Evolutionary conservation across 1,140 invertebrate genomes (phyloP).

Genomic region (Theocolax elegans): DNA sequence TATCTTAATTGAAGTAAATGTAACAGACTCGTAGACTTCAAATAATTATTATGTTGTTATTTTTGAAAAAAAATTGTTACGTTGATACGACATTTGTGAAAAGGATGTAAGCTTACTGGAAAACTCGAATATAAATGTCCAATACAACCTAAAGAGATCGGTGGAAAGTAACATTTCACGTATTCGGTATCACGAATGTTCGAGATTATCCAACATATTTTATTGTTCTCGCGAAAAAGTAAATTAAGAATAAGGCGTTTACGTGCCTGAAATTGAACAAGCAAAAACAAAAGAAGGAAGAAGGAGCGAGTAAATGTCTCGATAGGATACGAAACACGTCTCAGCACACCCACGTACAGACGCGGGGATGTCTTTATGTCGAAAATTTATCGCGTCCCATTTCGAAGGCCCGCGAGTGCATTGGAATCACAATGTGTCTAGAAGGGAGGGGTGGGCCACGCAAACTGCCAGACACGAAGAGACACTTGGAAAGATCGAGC

Average conservation of each 20-base stretch:
- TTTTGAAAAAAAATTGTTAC: too few relatives aligned
- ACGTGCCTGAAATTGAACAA: conserved; percentile 3
- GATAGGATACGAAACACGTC: too few relatives aligned
- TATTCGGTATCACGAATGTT: too few relatives aligned
- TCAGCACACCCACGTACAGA: neutral
- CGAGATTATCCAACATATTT: neutral
- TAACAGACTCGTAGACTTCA: too few relatives aligned
- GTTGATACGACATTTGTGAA: too few relatives aligned
- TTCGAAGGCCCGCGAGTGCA: neutral
- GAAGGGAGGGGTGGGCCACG: too few relatives aligned
- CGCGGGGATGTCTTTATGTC: conserved; percentile 27
- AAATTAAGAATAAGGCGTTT: neutral
- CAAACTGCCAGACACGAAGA: neutral
- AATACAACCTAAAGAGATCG: too few relatives aligned
- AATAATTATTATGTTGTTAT: too few relatives aligned
- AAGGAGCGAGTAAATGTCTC: neutral
- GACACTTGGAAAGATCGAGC: neutral
- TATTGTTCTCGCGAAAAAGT: neutral
- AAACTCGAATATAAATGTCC: too few relatives aligned
- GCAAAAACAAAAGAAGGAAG: neutral
- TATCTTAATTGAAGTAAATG: too few relatives aligned
- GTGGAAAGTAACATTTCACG: too few relatives aligned
- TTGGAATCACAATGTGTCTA: conserved; percentile 25
- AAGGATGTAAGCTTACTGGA: too few relatives aligned
- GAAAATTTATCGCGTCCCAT: conserved; percentile 24